Conservation (phyloP, 2,888 invertebrate species). For the Sinotaia quadrata region DNA sequence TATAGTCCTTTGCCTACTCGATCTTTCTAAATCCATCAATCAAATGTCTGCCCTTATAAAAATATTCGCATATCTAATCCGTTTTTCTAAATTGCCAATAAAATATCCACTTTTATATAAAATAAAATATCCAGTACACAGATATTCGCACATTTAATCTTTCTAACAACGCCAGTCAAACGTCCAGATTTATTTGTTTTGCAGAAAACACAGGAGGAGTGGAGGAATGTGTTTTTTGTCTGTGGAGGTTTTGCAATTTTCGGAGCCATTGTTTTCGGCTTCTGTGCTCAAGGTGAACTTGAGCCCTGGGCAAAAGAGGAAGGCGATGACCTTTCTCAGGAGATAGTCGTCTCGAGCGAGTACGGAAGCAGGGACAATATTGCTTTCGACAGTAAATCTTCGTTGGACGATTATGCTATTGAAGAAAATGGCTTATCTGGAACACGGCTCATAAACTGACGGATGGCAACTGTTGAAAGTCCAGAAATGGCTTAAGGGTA, state of each 20-base stretch:
- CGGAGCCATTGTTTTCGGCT: constrained; percentile 46
- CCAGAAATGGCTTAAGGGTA: too few relatives aligned
- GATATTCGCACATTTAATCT: too few relatives aligned
- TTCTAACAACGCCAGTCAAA: too few relatives aligned
- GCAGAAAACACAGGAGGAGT: constrained; percentile 53
- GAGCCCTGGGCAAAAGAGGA: constrained; percentile 34
- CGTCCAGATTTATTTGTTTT: constrained; percentile 18
- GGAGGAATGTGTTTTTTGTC: constrained; percentile 53
- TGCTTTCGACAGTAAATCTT: neutral
- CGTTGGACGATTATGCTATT: neutral
- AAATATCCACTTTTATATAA: too few relatives aligned
- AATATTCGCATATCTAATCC: too few relatives aligned
- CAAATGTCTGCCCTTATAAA: too few relatives aligned
- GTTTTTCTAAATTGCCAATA: too few relatives aligned
- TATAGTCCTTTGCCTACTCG: too few relatives aligned
- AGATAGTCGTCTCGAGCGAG: neutral
- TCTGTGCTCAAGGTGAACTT: constrained; percentile 40
- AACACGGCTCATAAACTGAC: too few relatives aligned
- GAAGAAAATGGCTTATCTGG: neutral
- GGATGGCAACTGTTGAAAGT: too few relatives aligned
- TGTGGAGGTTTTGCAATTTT: constrained; percentile 46
- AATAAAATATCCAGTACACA: too few relatives aligned
- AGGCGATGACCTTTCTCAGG: neutral
- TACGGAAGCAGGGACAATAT: neutral
- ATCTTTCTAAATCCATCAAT: too few relatives aligned